Percentiles rank a stretch among this genome's conserved stretches.
phyloP scores from a whole-genome alignment of 1,140 invertebrate genomes.

The Conus ventricosus region DNA sequence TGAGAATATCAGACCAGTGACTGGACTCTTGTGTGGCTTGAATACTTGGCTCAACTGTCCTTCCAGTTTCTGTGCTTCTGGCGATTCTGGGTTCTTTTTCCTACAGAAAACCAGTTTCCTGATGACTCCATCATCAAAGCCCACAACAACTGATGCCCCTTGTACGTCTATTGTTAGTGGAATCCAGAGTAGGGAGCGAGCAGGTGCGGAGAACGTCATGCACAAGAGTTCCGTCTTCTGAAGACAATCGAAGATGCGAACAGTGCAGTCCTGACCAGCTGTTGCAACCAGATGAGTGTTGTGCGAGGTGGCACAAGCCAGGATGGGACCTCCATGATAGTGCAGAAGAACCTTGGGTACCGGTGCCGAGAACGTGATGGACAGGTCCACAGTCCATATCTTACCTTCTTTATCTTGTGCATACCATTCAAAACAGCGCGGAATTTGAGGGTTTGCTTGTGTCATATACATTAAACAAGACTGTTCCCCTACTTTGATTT shows the following conservation, averaged over 20 bases:
- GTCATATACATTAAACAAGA: slow-evolving; percentile 66
- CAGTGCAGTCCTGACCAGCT: slow-evolving; percentile 27
- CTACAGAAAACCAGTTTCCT: neutral
- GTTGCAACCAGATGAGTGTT: slow-evolving; percentile 32
- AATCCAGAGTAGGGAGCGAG: neutral
- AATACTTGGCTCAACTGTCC: slow-evolving; percentile 6
- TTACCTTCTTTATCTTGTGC: slow-evolving; percentile 37
- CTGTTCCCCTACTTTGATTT: slow-evolving; percentile 84
- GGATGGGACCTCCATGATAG: slow-evolving; percentile 38
- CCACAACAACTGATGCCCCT: neutral
- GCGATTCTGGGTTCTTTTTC: too few relatives aligned
- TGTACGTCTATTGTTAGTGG: neutral
- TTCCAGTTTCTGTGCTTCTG: neutral
- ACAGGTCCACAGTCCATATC: slow-evolving; percentile 34
- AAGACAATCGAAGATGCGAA: slow-evolving; percentile 40
- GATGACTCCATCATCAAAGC: slow-evolving; percentile 12
- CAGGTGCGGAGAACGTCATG: neutral
- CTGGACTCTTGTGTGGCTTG: neutral
- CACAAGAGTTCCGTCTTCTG: slow-evolving; percentile 8
- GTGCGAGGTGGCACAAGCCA: slow-evolving; percentile 23
- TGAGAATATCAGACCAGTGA: neutral
- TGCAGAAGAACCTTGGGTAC: neutral
- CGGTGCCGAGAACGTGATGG: neutral
- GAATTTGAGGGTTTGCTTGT: neutral
- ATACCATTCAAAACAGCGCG: slow-evolving; percentile 29